These are phyloP conservation scores for Nestor notabilis DNA, from an alignment of 2,113 vertebrate genomes.

Conservation along the genomic window DNA sequence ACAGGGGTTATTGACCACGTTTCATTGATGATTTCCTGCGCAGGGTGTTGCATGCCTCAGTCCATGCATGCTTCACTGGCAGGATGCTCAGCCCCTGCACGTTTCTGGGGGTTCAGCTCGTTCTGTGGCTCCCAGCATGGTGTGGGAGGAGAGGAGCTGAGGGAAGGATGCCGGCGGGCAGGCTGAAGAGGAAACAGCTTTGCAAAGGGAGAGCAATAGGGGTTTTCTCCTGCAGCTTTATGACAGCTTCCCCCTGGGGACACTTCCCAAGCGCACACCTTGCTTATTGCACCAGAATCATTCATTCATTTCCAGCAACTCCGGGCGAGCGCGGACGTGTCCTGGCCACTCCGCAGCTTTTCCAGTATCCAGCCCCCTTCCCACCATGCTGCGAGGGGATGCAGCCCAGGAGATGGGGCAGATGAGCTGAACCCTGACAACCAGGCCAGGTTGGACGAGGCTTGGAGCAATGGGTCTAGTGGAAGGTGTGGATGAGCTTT, in stretches of 20 bases:
- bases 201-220: background rate
- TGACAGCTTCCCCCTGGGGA: background rate
- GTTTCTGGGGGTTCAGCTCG: accelerated
- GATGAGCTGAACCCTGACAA: accelerated
- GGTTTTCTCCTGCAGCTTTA: background rate
- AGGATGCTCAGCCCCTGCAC: background rate
- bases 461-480: background rate
- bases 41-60: accelerated
- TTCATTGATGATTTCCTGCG: accelerated
- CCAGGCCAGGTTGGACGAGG: background rate
- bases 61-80: accelerated
- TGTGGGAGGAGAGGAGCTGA: background rate
- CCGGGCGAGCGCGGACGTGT: background rate
- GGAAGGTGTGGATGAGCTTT: background rate
- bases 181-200: background rate
- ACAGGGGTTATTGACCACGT: too few relatives aligned
- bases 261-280: background rate
- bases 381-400: accelerated
- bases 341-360: background rate
- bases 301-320: background rate
- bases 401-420: accelerated
- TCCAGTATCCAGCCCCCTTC: accelerated
- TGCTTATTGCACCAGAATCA: background rate
- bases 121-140: accelerated
- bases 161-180: background rate